Conservation (phyloP, 2,113 vertebrate species). For the Rhea pennata region DNA sequence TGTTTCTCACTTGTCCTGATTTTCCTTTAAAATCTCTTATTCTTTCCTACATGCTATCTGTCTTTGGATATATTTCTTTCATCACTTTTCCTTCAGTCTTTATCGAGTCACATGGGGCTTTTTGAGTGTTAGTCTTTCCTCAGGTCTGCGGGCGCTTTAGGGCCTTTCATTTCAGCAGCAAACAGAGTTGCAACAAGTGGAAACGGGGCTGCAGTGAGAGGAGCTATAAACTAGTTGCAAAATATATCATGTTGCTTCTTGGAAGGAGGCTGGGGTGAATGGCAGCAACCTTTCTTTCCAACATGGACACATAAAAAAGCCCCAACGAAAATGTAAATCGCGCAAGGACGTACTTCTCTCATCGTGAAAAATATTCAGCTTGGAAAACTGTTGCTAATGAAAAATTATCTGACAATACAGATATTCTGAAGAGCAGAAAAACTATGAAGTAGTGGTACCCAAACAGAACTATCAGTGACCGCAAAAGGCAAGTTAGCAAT, state of each 20-base stretch:
- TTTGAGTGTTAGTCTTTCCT: neutral
- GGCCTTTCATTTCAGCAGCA: neutral
- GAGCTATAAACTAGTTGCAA: neutral
- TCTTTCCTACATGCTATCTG: neutral
- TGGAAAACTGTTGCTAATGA: neutral
- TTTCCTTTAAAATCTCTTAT: neutral
- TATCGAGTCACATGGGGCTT: neutral
- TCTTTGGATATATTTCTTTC: neutral
- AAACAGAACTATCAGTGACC: neutral
- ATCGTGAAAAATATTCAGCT: neutral
- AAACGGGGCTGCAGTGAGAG: neutral
- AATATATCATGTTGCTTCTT: neutral
- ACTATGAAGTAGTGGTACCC: neutral
- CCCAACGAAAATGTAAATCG: neutral
- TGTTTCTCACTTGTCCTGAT: neutral
- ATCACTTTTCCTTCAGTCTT: neutral
- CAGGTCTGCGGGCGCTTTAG: neutral
- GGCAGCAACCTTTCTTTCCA: neutral
- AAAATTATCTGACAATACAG: neutral
- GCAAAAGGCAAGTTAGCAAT: neutral
- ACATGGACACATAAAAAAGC: neutral
- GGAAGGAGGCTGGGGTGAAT: neutral
- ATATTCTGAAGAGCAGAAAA: neutral
- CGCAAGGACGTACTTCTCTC: neutral
- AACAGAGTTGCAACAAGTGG: neutral